These are phyloP conservation scores for Altica lythri DNA, from an alignment of 2,888 invertebrate species.

Conservation along the genomic window DNA sequence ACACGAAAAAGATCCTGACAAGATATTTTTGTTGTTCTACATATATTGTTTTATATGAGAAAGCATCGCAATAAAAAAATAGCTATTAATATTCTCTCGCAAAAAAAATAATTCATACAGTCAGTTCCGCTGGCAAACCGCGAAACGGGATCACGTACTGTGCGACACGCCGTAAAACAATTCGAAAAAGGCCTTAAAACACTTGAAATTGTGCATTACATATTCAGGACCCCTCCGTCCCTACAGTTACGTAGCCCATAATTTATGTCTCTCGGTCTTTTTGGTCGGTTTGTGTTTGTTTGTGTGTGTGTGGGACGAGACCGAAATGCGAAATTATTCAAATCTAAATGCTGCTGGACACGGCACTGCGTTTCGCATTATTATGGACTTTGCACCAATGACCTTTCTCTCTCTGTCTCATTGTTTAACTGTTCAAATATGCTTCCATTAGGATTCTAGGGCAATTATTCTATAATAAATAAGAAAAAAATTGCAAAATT, in stretches of 20 bases:
- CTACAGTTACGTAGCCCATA: slow-evolving; percentile 22
- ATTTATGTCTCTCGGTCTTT: slow-evolving; percentile 28
- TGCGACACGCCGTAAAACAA: slow-evolving; percentile 29
- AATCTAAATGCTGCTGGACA: slow-evolving; percentile 32
- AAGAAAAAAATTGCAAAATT: too few species aligned
- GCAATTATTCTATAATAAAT: background rate
- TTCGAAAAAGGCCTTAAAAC: slow-evolving; percentile 28
- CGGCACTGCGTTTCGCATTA: slow-evolving; percentile 43
- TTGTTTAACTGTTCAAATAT: too few species aligned
- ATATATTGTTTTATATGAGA: too few species aligned
- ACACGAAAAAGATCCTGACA: too few species aligned
- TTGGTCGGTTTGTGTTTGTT: background rate
- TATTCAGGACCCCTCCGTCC: slow-evolving; percentile 26
- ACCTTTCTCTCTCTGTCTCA: too few species aligned
- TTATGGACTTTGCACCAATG: slow-evolving; percentile 44
- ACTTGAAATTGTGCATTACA: slow-evolving; percentile 29
- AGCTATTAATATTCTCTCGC: too few species aligned
- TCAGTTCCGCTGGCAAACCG: slow-evolving; percentile 14
- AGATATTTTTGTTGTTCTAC: too few species aligned
- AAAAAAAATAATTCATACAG: slow-evolving; percentile 1
- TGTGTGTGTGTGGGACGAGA: slow-evolving; percentile 33
- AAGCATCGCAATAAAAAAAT: too few species aligned
- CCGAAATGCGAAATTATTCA: slow-evolving; percentile 43
- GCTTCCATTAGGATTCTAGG: too few species aligned
- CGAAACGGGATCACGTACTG: slow-evolving; percentile 25